Evolutionary conservation across 1,140 invertebrate species (phyloP).

Genomic region (Drosophila littoralis): DNA sequence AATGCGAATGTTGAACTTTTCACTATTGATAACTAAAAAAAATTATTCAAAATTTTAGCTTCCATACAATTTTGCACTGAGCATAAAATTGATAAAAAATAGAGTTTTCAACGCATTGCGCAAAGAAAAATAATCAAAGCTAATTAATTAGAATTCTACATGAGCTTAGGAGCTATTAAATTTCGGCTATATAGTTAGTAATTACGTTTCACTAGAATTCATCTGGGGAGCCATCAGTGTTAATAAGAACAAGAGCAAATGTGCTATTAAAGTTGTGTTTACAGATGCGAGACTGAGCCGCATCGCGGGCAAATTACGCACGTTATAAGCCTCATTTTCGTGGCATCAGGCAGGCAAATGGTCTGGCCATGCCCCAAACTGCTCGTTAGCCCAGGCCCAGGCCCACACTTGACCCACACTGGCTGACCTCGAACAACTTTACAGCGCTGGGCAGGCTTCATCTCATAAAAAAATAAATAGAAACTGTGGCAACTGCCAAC

Average conservation of each 20-base stretch:
- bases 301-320: conserved; percentile 61
- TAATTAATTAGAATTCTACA: conserved; percentile 27
- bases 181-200: conserved; percentile 38
- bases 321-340: conserved; percentile 63
- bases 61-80: no score
- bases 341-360: conserved; percentile 48
- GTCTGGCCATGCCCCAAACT: conserved; percentile 60
- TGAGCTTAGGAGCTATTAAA: conserved; percentile 14
- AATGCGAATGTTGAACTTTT: no score
- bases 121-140: conserved; percentile 19
- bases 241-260: conserved; percentile 38
- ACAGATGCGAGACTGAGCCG: conserved; percentile 28
- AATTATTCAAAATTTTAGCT: no score
- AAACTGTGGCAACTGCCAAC: conserved; percentile 4
- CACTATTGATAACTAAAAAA: no score
- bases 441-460: conserved; percentile 5
- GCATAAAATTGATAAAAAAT: no score
- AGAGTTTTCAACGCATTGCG: no score
- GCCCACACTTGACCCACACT: conserved; percentile 27
- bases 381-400: conserved; percentile 50
- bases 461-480: conserved; percentile 5
- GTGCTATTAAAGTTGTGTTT: conserved; percentile 42
- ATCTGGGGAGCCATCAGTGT: conserved; percentile 41
- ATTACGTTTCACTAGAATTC: conserved; percentile 40
- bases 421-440: conserved; percentile 47